Percentiles rank a stretch among this genome's conserved stretches.
phyloP scores from a whole-genome alignment of 2,113 vertebrate genomes.

The Gila orcuttii region DNA sequence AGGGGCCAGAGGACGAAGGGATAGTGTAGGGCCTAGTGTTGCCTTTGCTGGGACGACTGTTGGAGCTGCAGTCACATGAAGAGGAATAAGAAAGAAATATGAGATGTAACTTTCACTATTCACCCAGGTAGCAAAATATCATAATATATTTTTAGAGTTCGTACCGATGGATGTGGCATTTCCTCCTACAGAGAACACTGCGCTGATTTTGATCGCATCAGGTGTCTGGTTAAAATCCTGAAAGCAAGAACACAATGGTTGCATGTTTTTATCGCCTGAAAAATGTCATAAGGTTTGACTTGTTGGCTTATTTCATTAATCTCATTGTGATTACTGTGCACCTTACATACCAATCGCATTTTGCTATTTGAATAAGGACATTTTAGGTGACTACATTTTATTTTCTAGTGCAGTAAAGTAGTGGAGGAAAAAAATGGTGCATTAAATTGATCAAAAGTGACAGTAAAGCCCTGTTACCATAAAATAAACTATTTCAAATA shows the following conservation, averaged over 20 bases:
- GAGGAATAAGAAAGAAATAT: neutral
- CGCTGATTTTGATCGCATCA: constrained; percentile 93
- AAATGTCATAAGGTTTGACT: neutral
- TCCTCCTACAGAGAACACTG: constrained; percentile 90
- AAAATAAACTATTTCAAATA: too few relatives aligned
- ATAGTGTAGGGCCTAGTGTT: constrained; percentile 61
- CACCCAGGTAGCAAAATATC: neutral
- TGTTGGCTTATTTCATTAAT: neutral
- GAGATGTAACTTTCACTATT: neutral
- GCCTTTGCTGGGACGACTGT: constrained; percentile 33
- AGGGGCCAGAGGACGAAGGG: constrained; percentile 74
- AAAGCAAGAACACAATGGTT: neutral
- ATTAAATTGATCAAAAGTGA: neutral
- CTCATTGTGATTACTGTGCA: neutral
- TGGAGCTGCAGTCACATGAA: neutral
- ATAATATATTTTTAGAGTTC: constrained; percentile 48
- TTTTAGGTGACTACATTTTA: neutral
- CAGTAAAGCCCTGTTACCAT: neutral
- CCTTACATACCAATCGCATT: neutral
- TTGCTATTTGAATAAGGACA: too few relatives aligned
- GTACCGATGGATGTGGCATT: constrained; percentile 74
- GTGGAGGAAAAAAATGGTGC: neutral
- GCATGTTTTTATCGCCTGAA: neutral
- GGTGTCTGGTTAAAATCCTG: constrained; percentile 50
- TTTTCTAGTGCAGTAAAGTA: neutral